Evolutionary conservation across 1,140 invertebrate species (phyloP).

Genomic region (Drosophila murphyi): DNA sequence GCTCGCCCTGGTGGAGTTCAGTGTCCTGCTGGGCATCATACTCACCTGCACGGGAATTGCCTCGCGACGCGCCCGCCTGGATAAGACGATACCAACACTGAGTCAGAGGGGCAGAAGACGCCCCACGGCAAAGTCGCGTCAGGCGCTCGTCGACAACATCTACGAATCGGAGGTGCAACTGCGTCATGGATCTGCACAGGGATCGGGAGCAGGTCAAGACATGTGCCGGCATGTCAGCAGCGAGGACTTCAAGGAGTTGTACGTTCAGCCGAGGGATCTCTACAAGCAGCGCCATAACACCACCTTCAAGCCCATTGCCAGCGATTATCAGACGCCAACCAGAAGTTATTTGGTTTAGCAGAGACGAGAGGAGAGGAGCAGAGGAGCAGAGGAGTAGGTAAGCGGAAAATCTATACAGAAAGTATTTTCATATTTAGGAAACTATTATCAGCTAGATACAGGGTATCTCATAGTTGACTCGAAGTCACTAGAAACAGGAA

Average conservation of each 20-base stretch:
- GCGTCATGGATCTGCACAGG: neutral
- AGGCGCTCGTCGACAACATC: constrained; percentile 72
- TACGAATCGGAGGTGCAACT: constrained; percentile 74
- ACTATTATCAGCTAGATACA: too few relatives aligned
- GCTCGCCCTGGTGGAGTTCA: constrained; percentile 89
- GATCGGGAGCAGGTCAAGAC: neutral
- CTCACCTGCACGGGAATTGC: constrained; percentile 88
- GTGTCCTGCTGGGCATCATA: constrained; percentile 88
- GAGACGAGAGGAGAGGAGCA: neutral
- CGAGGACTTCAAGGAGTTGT: constrained; percentile 74
- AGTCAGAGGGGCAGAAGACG: constrained; percentile 31
- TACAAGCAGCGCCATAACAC: constrained; percentile 67
- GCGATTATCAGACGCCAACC: constrained; percentile 61
- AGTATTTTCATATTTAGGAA: too few relatives aligned
- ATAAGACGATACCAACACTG: constrained; percentile 2
- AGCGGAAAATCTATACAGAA: neutral
- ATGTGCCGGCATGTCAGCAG: constrained; percentile 50
- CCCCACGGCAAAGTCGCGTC: constrained; percentile 47
- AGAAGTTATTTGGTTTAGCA: constrained; percentile 74
- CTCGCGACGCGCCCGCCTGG: constrained; percentile 62
- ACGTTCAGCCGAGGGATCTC: constrained; percentile 71
- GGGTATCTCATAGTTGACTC: too few relatives aligned
- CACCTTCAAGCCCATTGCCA: constrained; percentile 64
- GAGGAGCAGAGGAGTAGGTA: neutral
- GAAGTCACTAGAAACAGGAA: too few relatives aligned